phyloP scores from a whole-genome alignment of 2,797 vertebrate genomes.

The Coendou prehensilis region DNA sequence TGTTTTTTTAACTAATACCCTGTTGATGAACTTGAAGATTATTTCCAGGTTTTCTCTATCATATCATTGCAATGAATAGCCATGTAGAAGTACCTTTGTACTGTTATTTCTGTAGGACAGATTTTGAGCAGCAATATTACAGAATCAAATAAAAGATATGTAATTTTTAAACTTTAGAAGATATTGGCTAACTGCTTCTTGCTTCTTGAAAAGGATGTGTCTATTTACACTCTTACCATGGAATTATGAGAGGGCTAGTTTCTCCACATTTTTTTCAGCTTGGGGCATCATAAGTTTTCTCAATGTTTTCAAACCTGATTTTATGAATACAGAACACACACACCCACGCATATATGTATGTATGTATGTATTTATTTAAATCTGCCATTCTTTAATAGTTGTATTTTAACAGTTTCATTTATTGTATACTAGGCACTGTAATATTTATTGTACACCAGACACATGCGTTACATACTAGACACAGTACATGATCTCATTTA shows the following conservation, averaged over 20 bases:
- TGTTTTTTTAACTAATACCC: not conserved
- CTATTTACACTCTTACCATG: not conserved
- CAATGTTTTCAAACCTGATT: slow-evolving; percentile 27
- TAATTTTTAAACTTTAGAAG: not conserved
- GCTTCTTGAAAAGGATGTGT: not conserved
- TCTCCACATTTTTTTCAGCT: not conserved
- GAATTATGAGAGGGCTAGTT: not conserved
- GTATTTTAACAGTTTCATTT: slow-evolving; percentile 47
- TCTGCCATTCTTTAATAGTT: slow-evolving; percentile 20
- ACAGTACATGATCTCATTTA: not conserved
- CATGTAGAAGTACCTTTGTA: not conserved
- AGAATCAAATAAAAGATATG: not conserved
- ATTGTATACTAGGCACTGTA: not conserved
- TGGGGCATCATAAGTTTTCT: slow-evolving; percentile 8
- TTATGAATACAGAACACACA: not conserved
- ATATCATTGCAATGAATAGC: not conserved
- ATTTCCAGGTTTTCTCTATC: slow-evolving; percentile 22
- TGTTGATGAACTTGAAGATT: slow-evolving; percentile 35
- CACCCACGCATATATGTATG: not conserved
- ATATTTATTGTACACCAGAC: not conserved
- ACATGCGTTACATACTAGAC: not conserved
- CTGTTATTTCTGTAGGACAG: slow-evolving; percentile 3
- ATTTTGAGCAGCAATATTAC: slow-evolving; percentile 57
- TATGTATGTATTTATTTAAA: slow-evolving; percentile 13
- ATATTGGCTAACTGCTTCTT: not conserved